phyloP scores from a whole-genome alignment of 37 sponge, comb jelly and placozoan genomes.

The Eunapius fragilis region DNA sequence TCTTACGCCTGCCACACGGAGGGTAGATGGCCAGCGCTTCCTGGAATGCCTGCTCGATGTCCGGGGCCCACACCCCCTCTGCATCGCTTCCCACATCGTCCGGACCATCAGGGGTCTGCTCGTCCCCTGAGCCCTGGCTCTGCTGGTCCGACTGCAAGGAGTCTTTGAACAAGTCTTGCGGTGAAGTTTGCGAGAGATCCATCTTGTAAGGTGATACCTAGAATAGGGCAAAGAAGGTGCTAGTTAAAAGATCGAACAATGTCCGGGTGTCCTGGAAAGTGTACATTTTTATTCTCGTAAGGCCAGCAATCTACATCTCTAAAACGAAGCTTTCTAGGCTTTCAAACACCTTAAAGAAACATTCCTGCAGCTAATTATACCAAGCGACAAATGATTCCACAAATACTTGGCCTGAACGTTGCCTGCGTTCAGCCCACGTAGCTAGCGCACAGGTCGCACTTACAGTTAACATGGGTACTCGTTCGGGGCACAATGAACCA shows the following conservation, averaged over 20 bases:
- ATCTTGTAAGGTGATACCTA: background rate
- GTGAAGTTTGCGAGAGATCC: background rate
- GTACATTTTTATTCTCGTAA: background rate
- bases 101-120: background rate
- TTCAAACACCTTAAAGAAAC: background rate
- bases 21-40: conserved; percentile 98
- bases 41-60: conserved; percentile 99
- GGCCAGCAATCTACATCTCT: background rate
- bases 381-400: background rate
- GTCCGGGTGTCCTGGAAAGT: background rate
- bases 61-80: conserved; percentile 96
- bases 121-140: background rate
- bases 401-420: background rate
- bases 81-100: conserved; percentile 23
- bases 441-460: background rate
- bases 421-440: background rate
- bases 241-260: background rate
- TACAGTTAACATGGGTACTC: background rate
- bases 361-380: background rate
- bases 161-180: background rate
- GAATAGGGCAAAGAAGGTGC: background rate
- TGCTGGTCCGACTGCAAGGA: background rate
- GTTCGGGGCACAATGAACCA: background rate
- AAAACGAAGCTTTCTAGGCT: background rate
- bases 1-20: conserved; percentile 97